Evolutionary conservation across 2,888 invertebrate genomes (phyloP).

Genomic region (Tetropium fuscum): DNA sequence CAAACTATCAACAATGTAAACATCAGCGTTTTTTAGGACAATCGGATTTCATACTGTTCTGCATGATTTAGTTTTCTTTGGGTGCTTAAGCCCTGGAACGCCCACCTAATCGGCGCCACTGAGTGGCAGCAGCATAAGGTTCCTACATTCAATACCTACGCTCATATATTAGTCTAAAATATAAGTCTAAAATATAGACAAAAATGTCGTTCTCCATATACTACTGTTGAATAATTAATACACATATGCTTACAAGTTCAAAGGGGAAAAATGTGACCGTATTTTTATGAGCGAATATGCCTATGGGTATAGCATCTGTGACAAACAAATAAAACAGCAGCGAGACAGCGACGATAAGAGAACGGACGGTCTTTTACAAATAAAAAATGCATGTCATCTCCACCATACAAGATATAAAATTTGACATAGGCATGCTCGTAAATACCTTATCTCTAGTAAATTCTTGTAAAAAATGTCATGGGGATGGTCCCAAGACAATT

Average conservation of each 20-base stretch:
- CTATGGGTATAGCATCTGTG: constrained; percentile 6
- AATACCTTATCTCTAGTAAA: constrained; percentile 45
- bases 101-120: too few species aligned
- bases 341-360: constrained; percentile 34
- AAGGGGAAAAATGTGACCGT: not conserved
- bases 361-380: constrained; percentile 31
- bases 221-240: too few species aligned
- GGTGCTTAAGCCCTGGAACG: too few species aligned
- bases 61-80: too few species aligned
- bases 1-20: too few species aligned
- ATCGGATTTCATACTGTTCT: too few species aligned
- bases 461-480: constrained; percentile 35
- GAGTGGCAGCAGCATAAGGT: too few species aligned
- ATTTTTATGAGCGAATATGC: not conserved
- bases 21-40: too few species aligned
- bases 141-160: too few species aligned
- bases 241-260: not conserved
- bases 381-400: constrained; percentile 41
- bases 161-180: too few species aligned
- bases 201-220: too few species aligned
- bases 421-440: constrained; percentile 39
- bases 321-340: constrained; percentile 37
- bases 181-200: too few species aligned
- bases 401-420: constrained; percentile 37
- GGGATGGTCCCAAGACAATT: constrained; percentile 46